Percentiles rank a stretch among this genome's conserved stretches.
These are phyloP conservation scores for Aulostomus chinensis DNA, from an alignment of 2,797 vertebrate species.

Conservation along the genomic window DNA sequence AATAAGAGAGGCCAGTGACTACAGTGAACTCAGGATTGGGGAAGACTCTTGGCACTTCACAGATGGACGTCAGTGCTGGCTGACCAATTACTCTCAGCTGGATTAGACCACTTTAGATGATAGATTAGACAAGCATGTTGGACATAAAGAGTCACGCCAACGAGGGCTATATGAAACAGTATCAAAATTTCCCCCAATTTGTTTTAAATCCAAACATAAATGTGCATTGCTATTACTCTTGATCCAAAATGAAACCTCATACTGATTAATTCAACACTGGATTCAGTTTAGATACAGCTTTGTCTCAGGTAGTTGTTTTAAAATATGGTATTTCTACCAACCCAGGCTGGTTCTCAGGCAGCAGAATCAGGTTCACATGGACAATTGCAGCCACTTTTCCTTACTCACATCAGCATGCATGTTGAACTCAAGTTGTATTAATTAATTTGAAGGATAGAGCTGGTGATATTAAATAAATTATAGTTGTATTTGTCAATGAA, in stretches of 20 bases:
- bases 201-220: conserved; percentile 30
- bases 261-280: conserved; percentile 38
- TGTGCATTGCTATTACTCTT: conserved; percentile 37
- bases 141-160: conserved; percentile 28
- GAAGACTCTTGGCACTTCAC: conserved; percentile 80
- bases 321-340: neutral
- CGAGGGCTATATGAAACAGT: conserved; percentile 12
- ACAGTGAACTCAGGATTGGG: conserved; percentile 70
- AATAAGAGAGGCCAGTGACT: conserved; percentile 50
- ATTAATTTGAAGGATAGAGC: too few relatives aligned
- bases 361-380: conserved; percentile 11
- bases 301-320: conserved; percentile 5
- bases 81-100: conserved; percentile 64
- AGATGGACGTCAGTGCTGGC: conserved; percentile 69
- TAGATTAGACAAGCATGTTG: conserved; percentile 1
- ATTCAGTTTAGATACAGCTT: conserved; percentile 36
- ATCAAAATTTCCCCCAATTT: conserved; percentile 32
- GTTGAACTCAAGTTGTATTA: conserved; percentile 9
- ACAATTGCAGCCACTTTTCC: conserved; percentile 50
- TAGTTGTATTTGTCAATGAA: too few relatives aligned
- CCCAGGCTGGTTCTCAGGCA: conserved; percentile 6
- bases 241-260: conserved; percentile 20
- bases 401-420: conserved; percentile 9
- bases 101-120: conserved; percentile 34
- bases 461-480: too few relatives aligned